phyloP scores from a whole-genome alignment of 2,113 vertebrate genomes.

The Anhinga rufa region DNA sequence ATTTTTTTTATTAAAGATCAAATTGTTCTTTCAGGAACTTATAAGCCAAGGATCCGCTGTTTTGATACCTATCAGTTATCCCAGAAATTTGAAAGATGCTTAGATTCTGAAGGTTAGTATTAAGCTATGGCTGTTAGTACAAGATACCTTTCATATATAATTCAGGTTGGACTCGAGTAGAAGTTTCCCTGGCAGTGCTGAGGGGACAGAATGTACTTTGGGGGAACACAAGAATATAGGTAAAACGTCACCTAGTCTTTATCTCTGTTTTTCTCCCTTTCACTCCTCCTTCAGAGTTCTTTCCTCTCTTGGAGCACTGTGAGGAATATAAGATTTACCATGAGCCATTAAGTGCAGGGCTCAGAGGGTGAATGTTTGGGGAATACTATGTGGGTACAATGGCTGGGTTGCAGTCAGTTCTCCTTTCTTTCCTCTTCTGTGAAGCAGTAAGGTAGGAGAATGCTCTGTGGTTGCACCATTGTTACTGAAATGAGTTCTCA shows the following conservation, averaged over 20 bases:
- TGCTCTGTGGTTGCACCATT: background rate
- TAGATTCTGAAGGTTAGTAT: slow-evolving; percentile 91
- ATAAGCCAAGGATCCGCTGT: slow-evolving; percentile 93
- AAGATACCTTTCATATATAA: background rate
- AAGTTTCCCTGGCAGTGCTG: background rate
- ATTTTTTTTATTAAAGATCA: background rate
- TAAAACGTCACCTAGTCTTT: background rate
- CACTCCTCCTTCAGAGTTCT: background rate
- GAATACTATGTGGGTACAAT: fast-evolving
- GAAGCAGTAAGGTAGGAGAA: background rate
- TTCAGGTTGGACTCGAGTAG: background rate
- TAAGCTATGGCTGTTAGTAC: background rate
- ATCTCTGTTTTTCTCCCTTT: background rate
- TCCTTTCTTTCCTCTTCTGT: background rate
- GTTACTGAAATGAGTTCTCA: background rate
- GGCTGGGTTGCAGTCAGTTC: background rate
- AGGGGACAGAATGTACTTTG: background rate
- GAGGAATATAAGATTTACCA: background rate
- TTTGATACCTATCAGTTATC: slow-evolving; percentile 95
- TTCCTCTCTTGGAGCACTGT: background rate
- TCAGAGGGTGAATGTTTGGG: background rate
- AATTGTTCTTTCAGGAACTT: slow-evolving; percentile 82
- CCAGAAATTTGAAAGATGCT: slow-evolving; percentile 95
- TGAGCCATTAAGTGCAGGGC: background rate
- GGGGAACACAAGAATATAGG: background rate